phyloP scores from a whole-genome alignment of 2,113 vertebrate genomes.

The Petroica traversi region DNA sequence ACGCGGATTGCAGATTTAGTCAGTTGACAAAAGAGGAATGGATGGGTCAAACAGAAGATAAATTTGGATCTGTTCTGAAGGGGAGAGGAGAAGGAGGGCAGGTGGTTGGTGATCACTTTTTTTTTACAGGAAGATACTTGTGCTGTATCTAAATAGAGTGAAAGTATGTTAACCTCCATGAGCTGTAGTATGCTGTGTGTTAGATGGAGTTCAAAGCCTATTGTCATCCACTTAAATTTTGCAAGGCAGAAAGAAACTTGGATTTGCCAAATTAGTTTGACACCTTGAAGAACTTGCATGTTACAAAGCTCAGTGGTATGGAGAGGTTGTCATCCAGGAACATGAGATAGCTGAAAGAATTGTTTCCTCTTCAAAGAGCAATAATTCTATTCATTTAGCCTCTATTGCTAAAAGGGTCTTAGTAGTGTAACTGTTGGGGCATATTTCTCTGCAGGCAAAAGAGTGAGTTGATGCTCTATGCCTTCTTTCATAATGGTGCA shows the following conservation, averaged over 20 bases:
- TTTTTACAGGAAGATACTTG: not conserved
- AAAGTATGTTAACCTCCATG: not conserved
- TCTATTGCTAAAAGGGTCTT: not conserved
- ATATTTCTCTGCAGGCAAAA: not conserved
- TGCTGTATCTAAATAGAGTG: not conserved
- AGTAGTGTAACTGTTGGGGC: not conserved
- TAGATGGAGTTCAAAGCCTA: rapidly evolving
- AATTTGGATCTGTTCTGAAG: not conserved
- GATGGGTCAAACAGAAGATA: not conserved
- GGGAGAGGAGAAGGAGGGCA: not conserved
- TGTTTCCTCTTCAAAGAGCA: not conserved
- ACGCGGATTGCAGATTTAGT: rapidly evolving
- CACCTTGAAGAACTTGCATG: not conserved
- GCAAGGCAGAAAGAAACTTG: not conserved
- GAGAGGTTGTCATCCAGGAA: not conserved
- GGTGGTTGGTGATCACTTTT: not conserved
- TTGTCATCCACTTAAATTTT: not conserved
- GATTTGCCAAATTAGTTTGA: not conserved
- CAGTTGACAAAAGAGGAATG: not conserved
- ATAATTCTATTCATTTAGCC: not conserved
- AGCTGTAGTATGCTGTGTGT: not conserved
- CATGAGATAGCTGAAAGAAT: not conserved
- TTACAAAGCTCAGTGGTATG: not conserved
- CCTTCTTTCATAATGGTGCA: not conserved
- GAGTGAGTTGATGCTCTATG: not conserved